Base-by-base conservation (phyloP, 1,140 invertebrate genomes). In the Drosophila prosaltans region DNA sequence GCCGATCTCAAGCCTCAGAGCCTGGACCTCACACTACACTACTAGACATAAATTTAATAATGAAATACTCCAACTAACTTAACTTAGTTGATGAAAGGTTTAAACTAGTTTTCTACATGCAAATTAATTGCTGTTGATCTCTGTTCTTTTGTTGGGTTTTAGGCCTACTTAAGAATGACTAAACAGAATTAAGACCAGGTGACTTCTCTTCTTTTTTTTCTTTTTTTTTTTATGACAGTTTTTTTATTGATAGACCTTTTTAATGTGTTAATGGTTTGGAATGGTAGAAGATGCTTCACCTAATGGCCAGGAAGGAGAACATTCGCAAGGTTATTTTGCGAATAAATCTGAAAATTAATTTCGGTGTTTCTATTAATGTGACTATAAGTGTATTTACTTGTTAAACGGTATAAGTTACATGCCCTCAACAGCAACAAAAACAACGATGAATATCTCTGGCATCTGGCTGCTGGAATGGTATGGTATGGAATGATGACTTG, bases 371-470 rank as follows among this genome's bases (percentile, higher is more conserved):
- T 74, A 74, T 21, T 40, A 8, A 30, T 8, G 32, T 74, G 16
- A 9, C n/a, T 43, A 11, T 1, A 28, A 48, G 43, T 77, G 65
- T 69, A 21, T 5, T 39, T 54, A 41, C n/a, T 43, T 69, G 40
- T 45, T 62, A 36, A 45, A 45, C n/a, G 30, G 66, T 77, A 62
- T 77, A 58, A 77, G 36, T 74, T 74, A 63, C 70, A 60, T 48
- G 57, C 28, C 21, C 61, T 59, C 54, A 70, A 70, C 57, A 72
- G 43, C 65, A 30, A 30, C 28, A 30, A 30, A 4, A 30, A 30
- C 2, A 30, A 30, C 28, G 4, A 30, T 2, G 28, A 30, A 30
- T 3, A 72, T 64, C 62, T 59, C 57, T 63, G 69, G 64, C 73
- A 63, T 75, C 51, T 39, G 73, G 32, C 16, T 39, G 57, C 16